Percentiles rank a stretch among this genome's conserved stretches.
phyloP scores from a whole-genome alignment of 2,888 invertebrate species.

The Caenorhabditis imperialis region DNA sequence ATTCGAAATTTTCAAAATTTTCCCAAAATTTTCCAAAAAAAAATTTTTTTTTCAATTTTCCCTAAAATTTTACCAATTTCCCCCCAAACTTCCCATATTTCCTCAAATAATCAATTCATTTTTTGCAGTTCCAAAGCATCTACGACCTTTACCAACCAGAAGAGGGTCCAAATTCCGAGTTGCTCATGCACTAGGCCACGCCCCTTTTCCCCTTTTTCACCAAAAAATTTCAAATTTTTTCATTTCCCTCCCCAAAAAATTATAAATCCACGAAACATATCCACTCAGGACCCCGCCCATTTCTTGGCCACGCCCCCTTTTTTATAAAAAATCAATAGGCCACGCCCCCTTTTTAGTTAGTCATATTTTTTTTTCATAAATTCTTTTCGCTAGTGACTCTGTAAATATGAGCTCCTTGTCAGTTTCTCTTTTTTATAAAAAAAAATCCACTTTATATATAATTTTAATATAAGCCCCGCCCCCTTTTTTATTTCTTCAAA shows the following conservation, averaged over 20 bases:
- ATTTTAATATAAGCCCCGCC: background rate
- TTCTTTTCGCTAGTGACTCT: background rate
- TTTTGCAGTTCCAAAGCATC: slow-evolving; percentile 43
- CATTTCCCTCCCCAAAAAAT: too few relatives aligned
- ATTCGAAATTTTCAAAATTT: too few relatives aligned
- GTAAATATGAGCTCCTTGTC: background rate
- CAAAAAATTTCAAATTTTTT: slow-evolving; percentile 13
- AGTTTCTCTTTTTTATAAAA: background rate
- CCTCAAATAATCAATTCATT: too few relatives aligned
- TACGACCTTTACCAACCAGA: slow-evolving; percentile 46
- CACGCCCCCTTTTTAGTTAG: slow-evolving; percentile 2
- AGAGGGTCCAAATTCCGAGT: slow-evolving; percentile 45
- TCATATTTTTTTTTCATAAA: too few relatives aligned
- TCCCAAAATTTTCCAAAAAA: too few relatives aligned
- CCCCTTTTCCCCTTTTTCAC: slow-evolving; percentile 1
- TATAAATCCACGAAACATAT: too few relatives aligned
- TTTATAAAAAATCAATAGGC: too few relatives aligned
- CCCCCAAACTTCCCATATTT: too few relatives aligned
- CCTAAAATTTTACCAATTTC: too few relatives aligned
- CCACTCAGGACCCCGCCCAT: too few relatives aligned
- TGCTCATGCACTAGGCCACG: slow-evolving; percentile 38
- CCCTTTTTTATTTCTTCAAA: background rate
- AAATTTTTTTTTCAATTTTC: too few relatives aligned
- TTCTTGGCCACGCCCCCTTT: slow-evolving; percentile 17
- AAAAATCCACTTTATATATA: too few relatives aligned